Conservation (phyloP, 2,797 vertebrate species). For the Prunella strophiata region DNA sequence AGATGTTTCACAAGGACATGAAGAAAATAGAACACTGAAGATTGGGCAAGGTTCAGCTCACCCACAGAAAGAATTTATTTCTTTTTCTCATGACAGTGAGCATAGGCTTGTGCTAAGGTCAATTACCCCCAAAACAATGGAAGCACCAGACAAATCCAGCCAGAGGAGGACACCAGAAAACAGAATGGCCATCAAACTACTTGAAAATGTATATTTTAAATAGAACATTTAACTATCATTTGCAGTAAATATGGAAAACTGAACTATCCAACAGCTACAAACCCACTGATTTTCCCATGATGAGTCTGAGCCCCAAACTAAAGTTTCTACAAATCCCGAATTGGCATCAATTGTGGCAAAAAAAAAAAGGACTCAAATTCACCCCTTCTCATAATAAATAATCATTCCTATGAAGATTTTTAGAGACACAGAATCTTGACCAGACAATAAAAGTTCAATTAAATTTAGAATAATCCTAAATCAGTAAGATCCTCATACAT, state of each 20-base stretch:
- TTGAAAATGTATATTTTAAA: not conserved
- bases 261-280: not conserved
- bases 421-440: not conserved
- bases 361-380: not conserved
- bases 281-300: not conserved
- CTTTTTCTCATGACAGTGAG: not conserved
- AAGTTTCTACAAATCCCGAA: not conserved
- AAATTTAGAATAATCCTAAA: not conserved
- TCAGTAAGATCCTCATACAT: not conserved
- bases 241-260: not conserved
- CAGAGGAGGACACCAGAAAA: not conserved
- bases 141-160: not conserved
- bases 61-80: not conserved
- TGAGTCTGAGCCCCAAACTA: not conserved
- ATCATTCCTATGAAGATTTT: not conserved
- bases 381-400: not conserved
- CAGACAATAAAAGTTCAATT: not conserved
- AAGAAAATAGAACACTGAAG: not conserved
- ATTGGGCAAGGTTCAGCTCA: not conserved
- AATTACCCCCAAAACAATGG: not conserved
- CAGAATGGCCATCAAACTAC: not conserved
- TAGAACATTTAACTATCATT: not conserved
- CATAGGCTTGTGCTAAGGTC: not conserved
- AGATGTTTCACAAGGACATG: not conserved
- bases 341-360: not conserved